Evolutionary conservation across 2,888 invertebrate genomes (phyloP).

Genomic region (Apodemia zela): DNA sequence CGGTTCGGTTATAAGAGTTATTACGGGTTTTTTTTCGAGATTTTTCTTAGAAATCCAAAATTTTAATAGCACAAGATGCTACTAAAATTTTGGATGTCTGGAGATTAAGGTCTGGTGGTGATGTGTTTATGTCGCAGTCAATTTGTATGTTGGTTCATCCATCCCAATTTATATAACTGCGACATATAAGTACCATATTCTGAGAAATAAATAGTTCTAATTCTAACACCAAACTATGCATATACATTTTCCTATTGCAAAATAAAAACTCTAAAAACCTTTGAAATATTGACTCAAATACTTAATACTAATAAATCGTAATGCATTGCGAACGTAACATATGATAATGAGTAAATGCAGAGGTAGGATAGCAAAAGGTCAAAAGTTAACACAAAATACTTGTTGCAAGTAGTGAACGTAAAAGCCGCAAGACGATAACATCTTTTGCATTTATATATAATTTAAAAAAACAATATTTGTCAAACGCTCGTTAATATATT

Average conservation of each 20-base stretch:
- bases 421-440: constrained; percentile 11
- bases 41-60: too few relatives aligned
- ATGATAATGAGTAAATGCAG: constrained; percentile 10
- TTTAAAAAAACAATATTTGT: constrained; percentile 13
- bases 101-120: too few relatives aligned
- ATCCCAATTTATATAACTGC: too few relatives aligned
- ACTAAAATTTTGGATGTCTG: too few relatives aligned
- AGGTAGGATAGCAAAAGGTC: constrained; percentile 9
- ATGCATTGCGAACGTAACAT: background rate
- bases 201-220: too few relatives aligned
- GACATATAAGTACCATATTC: too few relatives aligned
- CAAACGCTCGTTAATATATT: constrained; percentile 2
- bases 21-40: too few relatives aligned
- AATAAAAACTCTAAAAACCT: background rate
- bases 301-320: constrained; percentile 6
- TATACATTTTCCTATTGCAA: background rate
- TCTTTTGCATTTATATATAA: constrained; percentile 8
- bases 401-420: constrained; percentile 10
- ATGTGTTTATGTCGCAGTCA: too few relatives aligned
- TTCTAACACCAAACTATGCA: background rate
- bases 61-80: too few relatives aligned
- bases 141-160: too few relatives aligned
- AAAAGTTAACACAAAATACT: constrained; percentile 4
- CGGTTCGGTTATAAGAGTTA: too few relatives aligned
- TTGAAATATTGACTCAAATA: constrained; percentile 11